Evolutionary conservation across 2,113 vertebrate genomes (phyloP).

Genomic region (Apaloderma vittatum): DNA sequence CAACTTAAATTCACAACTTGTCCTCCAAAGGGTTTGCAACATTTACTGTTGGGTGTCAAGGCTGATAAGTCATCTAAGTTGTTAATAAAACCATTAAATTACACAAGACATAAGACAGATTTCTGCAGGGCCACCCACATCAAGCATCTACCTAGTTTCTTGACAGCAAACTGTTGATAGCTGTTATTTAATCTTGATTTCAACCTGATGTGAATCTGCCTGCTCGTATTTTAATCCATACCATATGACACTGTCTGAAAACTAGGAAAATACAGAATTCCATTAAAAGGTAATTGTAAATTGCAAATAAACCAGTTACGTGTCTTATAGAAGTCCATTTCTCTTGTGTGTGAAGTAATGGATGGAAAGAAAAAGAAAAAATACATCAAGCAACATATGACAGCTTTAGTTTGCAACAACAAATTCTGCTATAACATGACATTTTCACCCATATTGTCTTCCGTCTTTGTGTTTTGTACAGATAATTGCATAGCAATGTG

Average conservation of each 20-base stretch:
- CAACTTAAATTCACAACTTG: slow-evolving; percentile 18
- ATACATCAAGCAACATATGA: background rate
- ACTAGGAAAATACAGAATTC: background rate
- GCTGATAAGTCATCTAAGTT: slow-evolving; percentile 28
- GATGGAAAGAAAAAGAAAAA: background rate
- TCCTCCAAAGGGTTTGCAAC: background rate
- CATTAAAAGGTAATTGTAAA: background rate
- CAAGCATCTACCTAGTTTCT: background rate
- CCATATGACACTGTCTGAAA: background rate
- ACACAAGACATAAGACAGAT: background rate
- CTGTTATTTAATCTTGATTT: slow-evolving; percentile 27
- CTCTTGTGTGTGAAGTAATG: background rate
- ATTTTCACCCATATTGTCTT: background rate
- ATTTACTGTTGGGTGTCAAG: slow-evolving; percentile 13
- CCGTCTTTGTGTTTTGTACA: background rate
- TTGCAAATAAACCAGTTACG: background rate
- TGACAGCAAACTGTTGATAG: slow-evolving; percentile 22
- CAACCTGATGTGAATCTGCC: slow-evolving; percentile 35
- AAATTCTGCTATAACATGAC: background rate
- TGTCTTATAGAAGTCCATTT: background rate
- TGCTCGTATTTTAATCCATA: background rate
- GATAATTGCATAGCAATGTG: background rate
- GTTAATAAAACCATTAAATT: slow-evolving; percentile 48
- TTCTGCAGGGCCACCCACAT: slow-evolving; percentile 20
- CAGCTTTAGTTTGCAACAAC: background rate